phyloP scores from a whole-genome alignment of 2,888 invertebrate species.

The Nemurella pictetii region DNA sequence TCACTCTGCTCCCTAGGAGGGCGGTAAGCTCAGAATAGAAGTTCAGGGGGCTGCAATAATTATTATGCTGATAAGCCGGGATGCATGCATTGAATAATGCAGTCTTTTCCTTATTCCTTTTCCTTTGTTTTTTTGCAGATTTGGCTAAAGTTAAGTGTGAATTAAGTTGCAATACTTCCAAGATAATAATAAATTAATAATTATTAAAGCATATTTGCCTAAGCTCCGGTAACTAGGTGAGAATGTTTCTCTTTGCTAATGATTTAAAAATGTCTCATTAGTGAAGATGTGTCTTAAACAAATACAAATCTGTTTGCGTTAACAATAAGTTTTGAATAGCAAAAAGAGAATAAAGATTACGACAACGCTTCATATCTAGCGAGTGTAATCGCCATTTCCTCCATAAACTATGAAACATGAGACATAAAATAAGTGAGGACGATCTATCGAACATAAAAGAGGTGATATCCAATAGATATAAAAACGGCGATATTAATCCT shows the following conservation, averaged over 20 bases:
- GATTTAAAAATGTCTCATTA: neutral
- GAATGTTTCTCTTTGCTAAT: neutral
- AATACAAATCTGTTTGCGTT: neutral
- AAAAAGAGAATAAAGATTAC: no score
- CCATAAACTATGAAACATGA: neutral
- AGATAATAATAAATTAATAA: no score
- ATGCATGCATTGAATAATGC: neutral
- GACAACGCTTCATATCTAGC: no score
- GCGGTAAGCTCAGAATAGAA: neutral
- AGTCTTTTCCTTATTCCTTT: neutral
- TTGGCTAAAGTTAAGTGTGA: neutral
- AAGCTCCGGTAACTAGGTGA: no score
- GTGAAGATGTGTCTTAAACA: neutral
- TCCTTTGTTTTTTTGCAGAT: neutral
- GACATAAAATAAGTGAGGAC: neutral
- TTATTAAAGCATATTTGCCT: no score
- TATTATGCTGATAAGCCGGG: neutral
- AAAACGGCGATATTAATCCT: neutral
- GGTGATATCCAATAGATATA: neutral
- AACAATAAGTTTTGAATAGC: no score
- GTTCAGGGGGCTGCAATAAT: neutral
- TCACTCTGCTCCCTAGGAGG: neutral
- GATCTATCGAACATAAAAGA: neutral
- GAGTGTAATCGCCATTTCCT: neutral
- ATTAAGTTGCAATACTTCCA: no score